phyloP scores from a whole-genome alignment of 1,140 invertebrate species.

The Megalonaias nervosa region DNA sequence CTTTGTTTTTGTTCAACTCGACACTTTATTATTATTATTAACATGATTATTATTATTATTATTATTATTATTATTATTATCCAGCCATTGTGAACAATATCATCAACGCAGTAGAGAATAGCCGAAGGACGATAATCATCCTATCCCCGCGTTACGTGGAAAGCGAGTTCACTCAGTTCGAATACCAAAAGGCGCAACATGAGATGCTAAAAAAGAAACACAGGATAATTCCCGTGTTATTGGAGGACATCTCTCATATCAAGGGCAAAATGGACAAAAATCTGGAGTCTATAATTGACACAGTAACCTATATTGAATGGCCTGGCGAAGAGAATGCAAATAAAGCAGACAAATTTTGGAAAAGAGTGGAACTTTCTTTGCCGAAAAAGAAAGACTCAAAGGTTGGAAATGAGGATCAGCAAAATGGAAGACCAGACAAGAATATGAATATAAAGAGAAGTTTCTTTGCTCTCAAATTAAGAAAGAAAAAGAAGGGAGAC shows the following conservation, averaged over 20 bases:
- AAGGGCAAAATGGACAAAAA: slow-evolving; percentile 44
- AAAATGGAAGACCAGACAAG: too few relatives aligned
- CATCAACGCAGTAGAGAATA: slow-evolving; percentile 51
- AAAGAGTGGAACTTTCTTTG: slow-evolving; percentile 47
- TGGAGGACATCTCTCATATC: slow-evolving; percentile 41
- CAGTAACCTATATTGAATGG: slow-evolving; percentile 57
- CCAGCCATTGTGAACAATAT: slow-evolving; percentile 59
- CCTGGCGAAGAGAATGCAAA: slow-evolving; percentile 30
- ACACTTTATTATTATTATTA: too few relatives aligned
- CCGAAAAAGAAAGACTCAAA: slow-evolving; percentile 45
- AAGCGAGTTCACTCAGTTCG: slow-evolving; percentile 50
- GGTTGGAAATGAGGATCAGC: too few relatives aligned
- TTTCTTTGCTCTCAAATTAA: too few relatives aligned
- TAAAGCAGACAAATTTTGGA: slow-evolving; percentile 54
- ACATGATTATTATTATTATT: too few relatives aligned
- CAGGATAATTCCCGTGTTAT: slow-evolving; percentile 51
- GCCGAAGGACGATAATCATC: slow-evolving; percentile 54
- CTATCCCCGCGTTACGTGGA: slow-evolving; percentile 46
- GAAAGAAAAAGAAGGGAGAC: too few relatives aligned
- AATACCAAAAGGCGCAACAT: slow-evolving; percentile 56
- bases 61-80: too few relatives aligned
- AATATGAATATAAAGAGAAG: too few relatives aligned
- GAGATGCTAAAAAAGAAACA: slow-evolving; percentile 53
- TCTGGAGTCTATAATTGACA: slow-evolving; percentile 50
- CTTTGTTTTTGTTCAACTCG: too few relatives aligned